phyloP scores from a whole-genome alignment of 2,888 invertebrate species.

The Drosophila acutilabella region DNA sequence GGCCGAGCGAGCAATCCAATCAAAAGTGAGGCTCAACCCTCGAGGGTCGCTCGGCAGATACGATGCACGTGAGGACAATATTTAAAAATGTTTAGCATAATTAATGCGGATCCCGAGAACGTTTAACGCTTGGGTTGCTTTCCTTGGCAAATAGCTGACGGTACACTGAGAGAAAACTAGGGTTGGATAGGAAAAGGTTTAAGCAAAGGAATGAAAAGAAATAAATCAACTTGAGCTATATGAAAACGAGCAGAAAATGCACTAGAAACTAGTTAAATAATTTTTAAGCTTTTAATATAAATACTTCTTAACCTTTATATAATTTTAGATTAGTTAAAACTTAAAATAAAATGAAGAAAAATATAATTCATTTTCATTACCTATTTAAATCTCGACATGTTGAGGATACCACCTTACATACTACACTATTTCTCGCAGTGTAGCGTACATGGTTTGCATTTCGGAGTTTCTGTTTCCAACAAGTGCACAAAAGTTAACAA shows the following conservation, averaged over 20 bases:
- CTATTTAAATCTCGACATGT: too few species aligned
- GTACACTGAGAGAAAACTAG: neutral
- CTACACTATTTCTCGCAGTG: neutral
- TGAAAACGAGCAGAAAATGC: too few species aligned
- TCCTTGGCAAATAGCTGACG: neutral
- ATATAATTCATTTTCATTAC: too few species aligned
- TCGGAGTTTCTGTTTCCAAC: conserved; percentile 38
- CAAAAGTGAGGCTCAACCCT: conserved; percentile 68
- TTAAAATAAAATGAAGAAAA: too few species aligned
- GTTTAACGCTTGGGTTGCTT: conserved; percentile 30
- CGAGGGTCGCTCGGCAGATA: conserved; percentile 49
- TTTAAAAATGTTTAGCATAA: conserved; percentile 84
- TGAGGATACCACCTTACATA: too few species aligned
- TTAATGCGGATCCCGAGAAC: conserved; percentile 69
- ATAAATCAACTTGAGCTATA: too few species aligned
- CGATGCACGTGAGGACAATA: conserved; percentile 83
- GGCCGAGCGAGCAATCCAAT: conserved; percentile 61
- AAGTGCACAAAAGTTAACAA: conserved; percentile 70
- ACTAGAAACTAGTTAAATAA: too few species aligned
- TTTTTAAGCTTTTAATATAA: too few species aligned
- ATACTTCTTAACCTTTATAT: too few species aligned
- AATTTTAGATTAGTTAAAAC: too few species aligned
- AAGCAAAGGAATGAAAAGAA: too few species aligned
- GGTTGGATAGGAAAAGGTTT: too few species aligned
- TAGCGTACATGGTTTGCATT: conserved; percentile 1